phyloP scores from a whole-genome alignment of 2,888 invertebrate genomes.

The Germaria angustata region DNA sequence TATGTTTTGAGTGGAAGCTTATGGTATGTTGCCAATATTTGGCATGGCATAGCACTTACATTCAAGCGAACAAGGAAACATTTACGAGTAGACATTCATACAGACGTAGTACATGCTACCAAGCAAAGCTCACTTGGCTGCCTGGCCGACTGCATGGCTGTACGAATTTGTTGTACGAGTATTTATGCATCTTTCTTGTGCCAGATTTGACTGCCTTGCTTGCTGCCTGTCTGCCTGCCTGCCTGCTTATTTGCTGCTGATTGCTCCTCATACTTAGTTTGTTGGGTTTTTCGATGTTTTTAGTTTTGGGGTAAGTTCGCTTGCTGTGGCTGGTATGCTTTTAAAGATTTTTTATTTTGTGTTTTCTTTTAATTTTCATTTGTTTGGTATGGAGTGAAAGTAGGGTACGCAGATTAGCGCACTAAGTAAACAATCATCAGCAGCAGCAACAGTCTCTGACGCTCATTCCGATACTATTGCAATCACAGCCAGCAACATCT shows the following conservation, averaged over 20 bases:
- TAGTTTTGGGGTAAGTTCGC: slow-evolving; percentile 49
- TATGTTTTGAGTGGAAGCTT: slow-evolving; percentile 64
- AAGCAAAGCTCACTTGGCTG: slow-evolving; percentile 34
- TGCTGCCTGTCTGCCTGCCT: neutral
- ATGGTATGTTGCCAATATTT: slow-evolving; percentile 68
- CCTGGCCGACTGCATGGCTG: slow-evolving; percentile 11
- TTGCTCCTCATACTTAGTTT: slow-evolving; percentile 31
- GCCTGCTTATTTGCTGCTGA: slow-evolving; percentile 24
- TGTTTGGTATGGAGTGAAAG: slow-evolving; percentile 75
- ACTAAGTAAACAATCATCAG: slow-evolving; percentile 63
- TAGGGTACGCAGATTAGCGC: slow-evolving; percentile 77
- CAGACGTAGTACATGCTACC: neutral
- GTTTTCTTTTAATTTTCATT: slow-evolving; percentile 16
- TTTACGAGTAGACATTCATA: neutral
- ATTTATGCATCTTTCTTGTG: neutral
- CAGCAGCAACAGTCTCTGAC: slow-evolving; percentile 35
- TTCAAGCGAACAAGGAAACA: slow-evolving; percentile 7
- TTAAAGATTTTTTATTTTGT: slow-evolving; percentile 6
- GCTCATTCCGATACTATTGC: slow-evolving; percentile 20
- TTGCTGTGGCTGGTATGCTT: slow-evolving; percentile 32
- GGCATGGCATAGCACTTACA: slow-evolving; percentile 61
- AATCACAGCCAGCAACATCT: slow-evolving; percentile 41
- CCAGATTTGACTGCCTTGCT: slow-evolving; percentile 31
- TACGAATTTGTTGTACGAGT: slow-evolving; percentile 10
- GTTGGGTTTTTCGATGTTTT: slow-evolving; percentile 13